Base-by-base conservation (phyloP, 2,797 vertebrate species). In the Tachyglossus aculeatus region DNA sequence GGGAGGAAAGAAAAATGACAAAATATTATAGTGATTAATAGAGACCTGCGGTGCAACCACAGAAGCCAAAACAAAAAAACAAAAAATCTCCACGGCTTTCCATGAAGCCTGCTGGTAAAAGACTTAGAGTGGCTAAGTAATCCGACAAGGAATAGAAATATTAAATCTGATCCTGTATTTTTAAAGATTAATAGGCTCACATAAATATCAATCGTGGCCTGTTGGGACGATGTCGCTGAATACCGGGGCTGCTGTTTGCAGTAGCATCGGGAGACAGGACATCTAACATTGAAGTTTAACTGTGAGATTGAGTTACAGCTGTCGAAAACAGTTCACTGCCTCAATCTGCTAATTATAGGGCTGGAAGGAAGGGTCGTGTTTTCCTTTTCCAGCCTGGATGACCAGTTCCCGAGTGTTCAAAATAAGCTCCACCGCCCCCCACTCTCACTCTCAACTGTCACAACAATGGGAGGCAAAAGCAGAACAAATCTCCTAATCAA, bases 141-240 rank as follows among this genome's bases (percentile, higher is more conserved):
- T 84, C 71, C 86, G 82, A 71, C 73, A 67, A 71, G 80, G 39
- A 78, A 40, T 55, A 81, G 82, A 86, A 78, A 81, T 85, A 77
- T 76, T 83, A 71, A 72, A 81, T 86, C 77, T 79, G 58, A 60
- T 44, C 58, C 76, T 65, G 81, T 66, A 74, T 80, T 82, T 86
- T 82, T n/a, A 81, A 88, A 85, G 64, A 82, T 85, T 79, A 82
- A 82, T 84, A 52, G 67, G 71, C 67, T 85, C 75, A 82, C 82
- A 67, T 83, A 82, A 83, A 79, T 82, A 86, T 67, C 74, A 85
- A 82, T 80, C 67, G 66, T 75, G 60, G 37, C 41, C 77, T 63
- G 54, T 76, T 72, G 29, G n/a, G 38, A 29, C 14, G 56, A 62
- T 83, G 74, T 64, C 77, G n/a, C 61, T 74, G 66, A 4, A 2